Evolutionary conservation across 2,888 invertebrate species (phyloP).

Genomic region (Callinectes sapidus): DNA sequence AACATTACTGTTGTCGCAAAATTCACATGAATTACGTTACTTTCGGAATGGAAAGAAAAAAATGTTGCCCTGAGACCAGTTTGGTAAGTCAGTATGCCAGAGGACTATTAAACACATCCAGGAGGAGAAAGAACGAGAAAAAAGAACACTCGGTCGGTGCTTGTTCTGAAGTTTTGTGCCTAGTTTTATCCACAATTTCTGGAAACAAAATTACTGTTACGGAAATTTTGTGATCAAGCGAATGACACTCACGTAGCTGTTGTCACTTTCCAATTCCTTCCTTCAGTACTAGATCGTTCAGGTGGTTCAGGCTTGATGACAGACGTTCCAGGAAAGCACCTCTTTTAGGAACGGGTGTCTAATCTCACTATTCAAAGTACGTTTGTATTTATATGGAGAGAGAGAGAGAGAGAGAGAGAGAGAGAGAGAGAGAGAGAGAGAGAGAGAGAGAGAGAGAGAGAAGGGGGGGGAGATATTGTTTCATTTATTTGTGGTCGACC

Average conservation of each 20-base stretch:
- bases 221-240: neutral
- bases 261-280: neutral
- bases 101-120: slow-evolving; percentile 1
- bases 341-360: neutral
- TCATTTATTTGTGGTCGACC: neutral
- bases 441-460: neutral
- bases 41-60: neutral
- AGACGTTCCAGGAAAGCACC: neutral
- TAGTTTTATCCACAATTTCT: neutral
- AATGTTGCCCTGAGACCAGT: neutral
- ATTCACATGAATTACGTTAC: neutral
- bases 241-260: neutral
- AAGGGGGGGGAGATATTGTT: neutral
- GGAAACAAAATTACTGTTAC: neutral
- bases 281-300: neutral
- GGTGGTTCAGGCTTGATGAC: neutral
- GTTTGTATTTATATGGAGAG: neutral
- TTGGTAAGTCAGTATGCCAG: neutral
- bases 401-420: neutral
- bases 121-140: neutral
- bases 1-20: neutral
- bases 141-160: neutral
- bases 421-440: neutral
- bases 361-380: neutral
- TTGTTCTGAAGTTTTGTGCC: neutral